phyloP scores from a whole-genome alignment of 2,888 invertebrate species.

The Pecten maximus region DNA sequence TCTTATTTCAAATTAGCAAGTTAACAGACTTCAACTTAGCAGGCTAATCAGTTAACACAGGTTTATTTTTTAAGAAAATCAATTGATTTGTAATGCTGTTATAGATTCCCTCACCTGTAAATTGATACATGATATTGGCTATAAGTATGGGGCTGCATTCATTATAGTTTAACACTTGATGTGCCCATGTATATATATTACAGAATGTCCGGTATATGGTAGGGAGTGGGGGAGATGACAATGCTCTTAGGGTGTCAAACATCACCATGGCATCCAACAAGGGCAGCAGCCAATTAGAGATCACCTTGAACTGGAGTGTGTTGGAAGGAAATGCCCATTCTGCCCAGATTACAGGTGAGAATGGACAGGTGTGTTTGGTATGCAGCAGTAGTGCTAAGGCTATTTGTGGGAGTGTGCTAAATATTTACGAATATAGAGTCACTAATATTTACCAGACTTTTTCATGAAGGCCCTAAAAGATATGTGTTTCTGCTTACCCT shows the following conservation, averaged over 20 bases:
- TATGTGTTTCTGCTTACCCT: too few relatives aligned
- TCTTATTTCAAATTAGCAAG: constrained; percentile 80
- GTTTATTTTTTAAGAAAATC: background rate
- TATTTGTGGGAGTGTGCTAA: too few relatives aligned
- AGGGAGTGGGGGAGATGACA: constrained; percentile 92
- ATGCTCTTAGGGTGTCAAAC: constrained; percentile 80
- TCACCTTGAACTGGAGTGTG: constrained; percentile 39
- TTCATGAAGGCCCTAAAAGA: too few relatives aligned
- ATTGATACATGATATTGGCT: too few relatives aligned
- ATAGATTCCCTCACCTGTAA: too few relatives aligned
- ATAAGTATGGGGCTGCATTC: too few relatives aligned
- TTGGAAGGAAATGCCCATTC: constrained; percentile 67
- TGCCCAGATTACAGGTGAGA: constrained; percentile 75
- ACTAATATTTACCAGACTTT: too few relatives aligned
- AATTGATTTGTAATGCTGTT: background rate
- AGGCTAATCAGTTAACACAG: constrained; percentile 68
- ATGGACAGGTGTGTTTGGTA: background rate
- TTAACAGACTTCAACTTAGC: constrained; percentile 76
- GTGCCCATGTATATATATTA: constrained; percentile 64
- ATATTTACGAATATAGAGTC: too few relatives aligned
- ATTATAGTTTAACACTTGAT: background rate
- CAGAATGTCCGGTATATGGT: constrained; percentile 84
- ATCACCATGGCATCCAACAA: background rate
- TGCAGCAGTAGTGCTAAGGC: background rate
- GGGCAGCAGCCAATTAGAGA: background rate